These are phyloP conservation scores for Eupeodes corollae DNA, from an alignment of 1,140 invertebrate genomes.

Conservation along the genomic window DNA sequence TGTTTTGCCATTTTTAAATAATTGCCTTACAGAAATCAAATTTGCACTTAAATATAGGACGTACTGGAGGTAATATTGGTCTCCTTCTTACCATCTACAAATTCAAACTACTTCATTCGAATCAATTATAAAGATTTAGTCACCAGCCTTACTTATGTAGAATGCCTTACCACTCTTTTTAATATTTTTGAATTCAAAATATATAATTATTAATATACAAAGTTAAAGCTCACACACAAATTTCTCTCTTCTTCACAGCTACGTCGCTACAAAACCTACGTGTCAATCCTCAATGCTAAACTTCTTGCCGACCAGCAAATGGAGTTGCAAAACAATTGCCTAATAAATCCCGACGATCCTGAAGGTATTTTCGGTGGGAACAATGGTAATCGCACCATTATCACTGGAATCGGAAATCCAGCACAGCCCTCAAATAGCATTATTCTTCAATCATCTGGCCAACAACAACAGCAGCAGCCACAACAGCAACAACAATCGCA, in stretches of 20 bases:
- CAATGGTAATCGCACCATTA: background rate
- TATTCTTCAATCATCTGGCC: background rate
- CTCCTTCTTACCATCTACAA: no score
- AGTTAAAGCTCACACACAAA: no score
- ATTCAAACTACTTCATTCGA: no score
- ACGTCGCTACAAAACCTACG: conserved; percentile 79
- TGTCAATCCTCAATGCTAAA: conserved; percentile 64
- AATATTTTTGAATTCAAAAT: no score
- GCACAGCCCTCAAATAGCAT: conserved; percentile 1
- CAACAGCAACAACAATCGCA: conserved; percentile 16
- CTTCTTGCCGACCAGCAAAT: conserved; percentile 69
- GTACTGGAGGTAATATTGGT: no score
- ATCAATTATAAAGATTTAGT: background rate
- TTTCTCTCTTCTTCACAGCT: conserved; percentile 49
- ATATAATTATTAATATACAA: no score
- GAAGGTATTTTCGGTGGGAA: conserved; percentile 7
- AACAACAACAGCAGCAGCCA: conserved; percentile 12
- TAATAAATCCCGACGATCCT: conserved; percentile 10
- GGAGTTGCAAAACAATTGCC: conserved; percentile 40
- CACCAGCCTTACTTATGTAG: background rate
- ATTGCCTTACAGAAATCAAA: no score
- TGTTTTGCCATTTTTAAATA: no score
- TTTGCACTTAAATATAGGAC: no score
- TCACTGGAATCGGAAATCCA: background rate
- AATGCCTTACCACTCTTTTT: background rate